Conservation (phyloP, 2,113 vertebrate genomes). For the Megaceryle torquata region DNA sequence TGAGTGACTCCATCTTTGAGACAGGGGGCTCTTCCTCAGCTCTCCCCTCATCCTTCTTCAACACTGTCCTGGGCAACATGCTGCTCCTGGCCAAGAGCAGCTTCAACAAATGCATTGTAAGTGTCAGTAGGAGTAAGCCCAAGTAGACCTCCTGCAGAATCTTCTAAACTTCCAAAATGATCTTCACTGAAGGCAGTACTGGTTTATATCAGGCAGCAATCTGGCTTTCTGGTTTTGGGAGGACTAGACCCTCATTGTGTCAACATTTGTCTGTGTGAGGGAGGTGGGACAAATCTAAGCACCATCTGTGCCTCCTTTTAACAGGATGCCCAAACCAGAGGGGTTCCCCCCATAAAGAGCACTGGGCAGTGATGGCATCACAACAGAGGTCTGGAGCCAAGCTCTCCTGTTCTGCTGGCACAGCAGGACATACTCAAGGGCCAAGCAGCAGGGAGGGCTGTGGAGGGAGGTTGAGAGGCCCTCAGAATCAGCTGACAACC, state of each 20-base stretch:
- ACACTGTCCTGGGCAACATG: constrained; percentile 1
- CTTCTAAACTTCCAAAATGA: not conserved
- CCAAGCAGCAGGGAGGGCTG: not conserved
- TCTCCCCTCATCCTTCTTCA: constrained; percentile 6
- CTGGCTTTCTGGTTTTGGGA: not conserved
- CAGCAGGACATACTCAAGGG: not conserved
- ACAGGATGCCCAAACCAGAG: too few species aligned
- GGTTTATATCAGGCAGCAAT: not conserved
- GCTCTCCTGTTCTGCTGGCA: not conserved
- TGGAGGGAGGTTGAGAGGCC: not conserved
- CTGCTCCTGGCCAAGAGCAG: constrained; percentile 46
- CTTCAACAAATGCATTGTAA: constrained; percentile 57
- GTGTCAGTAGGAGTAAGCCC: not conserved
- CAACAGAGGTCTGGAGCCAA: not conserved
- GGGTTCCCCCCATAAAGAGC: not conserved
- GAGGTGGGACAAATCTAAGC: not conserved
- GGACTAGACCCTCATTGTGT: not conserved
- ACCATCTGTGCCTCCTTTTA: not conserved
- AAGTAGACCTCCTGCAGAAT: not conserved
- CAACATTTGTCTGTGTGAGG: not conserved
- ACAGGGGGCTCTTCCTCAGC: not conserved
- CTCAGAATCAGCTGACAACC: not conserved
- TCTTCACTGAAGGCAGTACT: not conserved
- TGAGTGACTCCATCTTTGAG: constrained; percentile 3
- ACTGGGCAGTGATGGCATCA: not conserved